Evolutionary conservation across 2,888 invertebrate genomes (phyloP).

Genomic region (Mantis religiosa): DNA sequence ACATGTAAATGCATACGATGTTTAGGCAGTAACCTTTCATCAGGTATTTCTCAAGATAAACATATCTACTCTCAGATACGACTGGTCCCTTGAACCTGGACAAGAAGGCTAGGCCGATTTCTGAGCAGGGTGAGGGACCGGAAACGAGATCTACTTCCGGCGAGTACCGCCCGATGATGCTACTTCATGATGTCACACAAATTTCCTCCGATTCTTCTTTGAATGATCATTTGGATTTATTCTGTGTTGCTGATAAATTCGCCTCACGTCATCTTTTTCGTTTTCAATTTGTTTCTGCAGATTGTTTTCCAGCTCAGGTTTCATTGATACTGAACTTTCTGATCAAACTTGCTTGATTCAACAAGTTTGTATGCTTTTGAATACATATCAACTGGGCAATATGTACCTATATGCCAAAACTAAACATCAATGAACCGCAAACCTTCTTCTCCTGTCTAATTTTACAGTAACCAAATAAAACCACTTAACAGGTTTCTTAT

Average conservation of each 20-base stretch:
- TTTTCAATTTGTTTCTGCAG: no score
- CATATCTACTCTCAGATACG: no score
- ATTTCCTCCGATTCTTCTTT: not conserved
- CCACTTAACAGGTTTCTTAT: not conserved
- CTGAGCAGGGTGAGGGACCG: not conserved
- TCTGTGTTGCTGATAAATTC: not conserved
- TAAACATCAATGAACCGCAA: not conserved
- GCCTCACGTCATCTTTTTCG: no score
- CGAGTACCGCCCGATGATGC: not conserved
- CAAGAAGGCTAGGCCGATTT: not conserved
- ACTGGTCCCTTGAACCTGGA: not conserved
- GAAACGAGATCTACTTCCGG: slow-evolving; percentile 13
- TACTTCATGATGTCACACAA: not conserved
- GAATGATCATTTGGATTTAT: not conserved
- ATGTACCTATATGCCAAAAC: no score
- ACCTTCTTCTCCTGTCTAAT: not conserved
- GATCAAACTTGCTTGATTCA: no score
- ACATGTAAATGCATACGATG: no score
- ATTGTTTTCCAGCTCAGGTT: no score
- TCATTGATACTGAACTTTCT: no score
- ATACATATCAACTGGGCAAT: no score
- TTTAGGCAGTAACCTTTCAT: no score
- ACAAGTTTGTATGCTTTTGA: no score
- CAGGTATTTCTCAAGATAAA: no score
- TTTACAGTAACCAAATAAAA: not conserved